Evolutionary conservation across 2,113 vertebrate species (phyloP).

Genomic region (Osmerus eperlanus): DNA sequence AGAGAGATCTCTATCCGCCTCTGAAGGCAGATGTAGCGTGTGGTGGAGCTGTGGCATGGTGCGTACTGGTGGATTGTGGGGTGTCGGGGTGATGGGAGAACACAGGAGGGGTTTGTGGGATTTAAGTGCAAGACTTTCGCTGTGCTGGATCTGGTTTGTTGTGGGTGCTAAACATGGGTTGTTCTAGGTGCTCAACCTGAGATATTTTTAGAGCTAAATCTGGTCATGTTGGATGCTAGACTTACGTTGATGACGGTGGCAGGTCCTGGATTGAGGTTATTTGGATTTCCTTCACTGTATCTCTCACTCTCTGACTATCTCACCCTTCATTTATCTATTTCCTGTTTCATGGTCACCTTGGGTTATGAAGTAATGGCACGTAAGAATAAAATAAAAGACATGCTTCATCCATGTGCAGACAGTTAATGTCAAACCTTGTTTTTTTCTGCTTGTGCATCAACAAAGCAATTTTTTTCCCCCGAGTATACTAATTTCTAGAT

Average conservation of each 20-base stretch:
- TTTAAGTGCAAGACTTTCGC: not conserved
- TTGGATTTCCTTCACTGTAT: no score
- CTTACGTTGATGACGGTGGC: no score
- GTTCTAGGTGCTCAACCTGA: no score
- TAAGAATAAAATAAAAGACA: slow-evolving; percentile 27
- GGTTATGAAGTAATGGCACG: slow-evolving; percentile 21
- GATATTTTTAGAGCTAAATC: no score
- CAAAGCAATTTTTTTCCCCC: slow-evolving; percentile 68
- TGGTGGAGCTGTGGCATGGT: not conserved
- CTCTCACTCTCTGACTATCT: no score
- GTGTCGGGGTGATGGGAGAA: not conserved
- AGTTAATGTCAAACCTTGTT: slow-evolving; percentile 35
- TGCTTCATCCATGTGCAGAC: slow-evolving; percentile 15
- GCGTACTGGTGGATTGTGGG: not conserved
- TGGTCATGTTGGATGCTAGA: no score
- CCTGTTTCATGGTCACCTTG: slow-evolving; percentile 13
- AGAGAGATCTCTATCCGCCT: slow-evolving; percentile 33
- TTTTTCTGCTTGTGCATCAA: slow-evolving; percentile 60
- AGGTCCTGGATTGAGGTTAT: no score
- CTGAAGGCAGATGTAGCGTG: not conserved
- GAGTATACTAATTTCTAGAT: slow-evolving; percentile 66
- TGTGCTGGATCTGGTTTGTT: no score
- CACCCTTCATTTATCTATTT: not conserved
- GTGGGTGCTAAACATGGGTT: no score
- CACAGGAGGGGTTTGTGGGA: not conserved